These are phyloP conservation scores for Vireo griseus DNA, from an alignment of 2,797 vertebrate species.

Conservation along the genomic window DNA sequence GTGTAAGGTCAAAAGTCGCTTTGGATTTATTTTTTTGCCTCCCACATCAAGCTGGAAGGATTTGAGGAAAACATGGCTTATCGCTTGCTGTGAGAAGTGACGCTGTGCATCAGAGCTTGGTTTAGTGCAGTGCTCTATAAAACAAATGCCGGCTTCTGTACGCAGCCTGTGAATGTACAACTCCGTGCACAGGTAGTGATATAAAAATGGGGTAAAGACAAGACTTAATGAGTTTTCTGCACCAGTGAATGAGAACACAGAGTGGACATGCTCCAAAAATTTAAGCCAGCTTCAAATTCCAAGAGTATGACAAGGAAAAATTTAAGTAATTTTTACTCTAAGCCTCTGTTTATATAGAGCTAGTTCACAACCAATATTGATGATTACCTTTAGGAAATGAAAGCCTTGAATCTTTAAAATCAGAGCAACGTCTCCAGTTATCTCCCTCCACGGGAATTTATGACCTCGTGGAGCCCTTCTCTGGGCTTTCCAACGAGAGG, in stretches of 20 bases:
- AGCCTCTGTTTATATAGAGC: not conserved
- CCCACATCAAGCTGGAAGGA: not conserved
- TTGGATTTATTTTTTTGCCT: not conserved
- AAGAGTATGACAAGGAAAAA: not conserved
- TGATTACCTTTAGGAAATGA: not conserved
- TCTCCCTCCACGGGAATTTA: conserved; percentile 15
- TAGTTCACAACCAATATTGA: not conserved
- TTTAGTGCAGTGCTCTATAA: not conserved
- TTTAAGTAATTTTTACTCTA: not conserved
- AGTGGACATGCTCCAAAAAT: not conserved
- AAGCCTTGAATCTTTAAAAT: not conserved
- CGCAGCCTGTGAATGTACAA: not conserved
- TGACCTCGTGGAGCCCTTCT: conserved; percentile 42
- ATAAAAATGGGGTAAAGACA: not conserved
- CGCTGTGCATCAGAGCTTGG: accelerated
- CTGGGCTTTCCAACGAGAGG: not conserved
- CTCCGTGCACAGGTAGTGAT: not conserved
- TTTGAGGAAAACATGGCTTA: not conserved
- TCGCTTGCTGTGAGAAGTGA: not conserved
- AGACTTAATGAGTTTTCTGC: not conserved
- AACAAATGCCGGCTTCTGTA: not conserved
- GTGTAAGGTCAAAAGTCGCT: not conserved
- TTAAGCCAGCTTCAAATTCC: not conserved
- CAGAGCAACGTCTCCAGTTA: not conserved
- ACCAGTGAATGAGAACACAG: not conserved